Evolutionary conservation across 2,113 vertebrate species (phyloP), one percentile per base, ranked within the genome.

Genomic region (Jacana jacana): DNA sequence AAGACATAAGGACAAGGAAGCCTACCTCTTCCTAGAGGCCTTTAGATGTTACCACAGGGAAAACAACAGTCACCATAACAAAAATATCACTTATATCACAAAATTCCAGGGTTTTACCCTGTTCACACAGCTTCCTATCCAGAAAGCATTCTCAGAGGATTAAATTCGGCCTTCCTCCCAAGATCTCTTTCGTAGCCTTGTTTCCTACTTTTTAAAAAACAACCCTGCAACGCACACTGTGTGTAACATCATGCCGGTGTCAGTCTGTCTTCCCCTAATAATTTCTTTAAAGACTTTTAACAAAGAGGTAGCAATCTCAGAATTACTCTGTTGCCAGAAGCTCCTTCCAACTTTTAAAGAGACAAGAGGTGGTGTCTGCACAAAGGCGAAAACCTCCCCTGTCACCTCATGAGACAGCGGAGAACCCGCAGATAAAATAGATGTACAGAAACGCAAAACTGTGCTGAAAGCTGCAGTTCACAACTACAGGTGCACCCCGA

Each of bases 301-400:
- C 15, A 42, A 78, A 63, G 51, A 77, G 22, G 24, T 25, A 58
- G 24, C 30, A 57, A 73, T 40, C 37, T 86, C 49, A 77, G 35
- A 95, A 80, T 14, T 69, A 46, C 8, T 65, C 31, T 40, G 37
- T 40, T 77, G 40, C 22, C 55, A 72, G 39, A 70, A 91, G 31
- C 16, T 69, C 27, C 19, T 93, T 80, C 52, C 1, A 0, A 65
- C 82, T 88, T n/a, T 88, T 33, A 19, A 48, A 77, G 11, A 78
- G 30, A 28, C 39, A 57, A 44, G 17, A 63, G 52, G 51, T 1
- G 64, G 35, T 0, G 0, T 44, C 46, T 5, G 1, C 13, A 22
- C 55, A 51, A 85, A 68, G 27, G 31, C 42, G 51, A 68, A 88
- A 72, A 65, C 9, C 20, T 79, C 60, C 39, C 35, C 33, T 1